Evolutionary conservation across 2,797 vertebrate genomes (phyloP).

Genomic region (Catamblyrhynchus diadema): DNA sequence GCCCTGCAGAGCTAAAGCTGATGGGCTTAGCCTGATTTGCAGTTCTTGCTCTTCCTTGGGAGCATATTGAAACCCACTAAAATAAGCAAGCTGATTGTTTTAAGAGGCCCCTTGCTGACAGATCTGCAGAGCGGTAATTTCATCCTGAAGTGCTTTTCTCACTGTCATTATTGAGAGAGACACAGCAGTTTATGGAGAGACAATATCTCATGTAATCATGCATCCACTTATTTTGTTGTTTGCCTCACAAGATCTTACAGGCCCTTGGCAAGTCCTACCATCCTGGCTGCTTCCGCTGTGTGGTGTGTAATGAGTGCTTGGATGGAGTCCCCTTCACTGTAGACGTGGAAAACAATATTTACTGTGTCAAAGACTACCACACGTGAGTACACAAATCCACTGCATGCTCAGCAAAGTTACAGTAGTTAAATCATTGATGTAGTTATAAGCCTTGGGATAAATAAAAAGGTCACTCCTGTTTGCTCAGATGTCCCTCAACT

Average conservation of each 20-base stretch:
- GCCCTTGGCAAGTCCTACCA: slow-evolving; percentile 97
- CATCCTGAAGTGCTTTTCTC: neutral
- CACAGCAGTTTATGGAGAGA: neutral
- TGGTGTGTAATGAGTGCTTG: slow-evolving; percentile 94
- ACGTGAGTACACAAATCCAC: slow-evolving; percentile 79
- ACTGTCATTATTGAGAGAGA: neutral
- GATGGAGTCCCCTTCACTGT: slow-evolving; percentile 98
- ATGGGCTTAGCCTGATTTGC: neutral
- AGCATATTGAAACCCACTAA: neutral
- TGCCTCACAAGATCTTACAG: slow-evolving; percentile 88
- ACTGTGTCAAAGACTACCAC: slow-evolving; percentile 98
- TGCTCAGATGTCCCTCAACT: neutral
- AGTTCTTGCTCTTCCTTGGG: neutral
- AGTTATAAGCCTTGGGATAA: neutral
- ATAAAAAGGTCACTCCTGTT: neutral
- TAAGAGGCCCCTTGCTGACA: slow-evolving; percentile 16
- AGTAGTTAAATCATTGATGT: neutral
- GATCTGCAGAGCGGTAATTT: neutral
- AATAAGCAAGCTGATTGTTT: slow-evolving; percentile 16
- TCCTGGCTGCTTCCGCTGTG: slow-evolving; percentile 96
- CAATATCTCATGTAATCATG: neutral
- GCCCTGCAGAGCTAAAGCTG: neutral
- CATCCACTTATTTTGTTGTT: neutral
- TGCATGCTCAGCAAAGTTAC: neutral
- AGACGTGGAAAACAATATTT: slow-evolving; percentile 96